Percentiles rank a stretch among this genome's conserved stretches.
Conservation (phyloP, 2,888 invertebrate species). For the Escarpia spicata region DNA sequence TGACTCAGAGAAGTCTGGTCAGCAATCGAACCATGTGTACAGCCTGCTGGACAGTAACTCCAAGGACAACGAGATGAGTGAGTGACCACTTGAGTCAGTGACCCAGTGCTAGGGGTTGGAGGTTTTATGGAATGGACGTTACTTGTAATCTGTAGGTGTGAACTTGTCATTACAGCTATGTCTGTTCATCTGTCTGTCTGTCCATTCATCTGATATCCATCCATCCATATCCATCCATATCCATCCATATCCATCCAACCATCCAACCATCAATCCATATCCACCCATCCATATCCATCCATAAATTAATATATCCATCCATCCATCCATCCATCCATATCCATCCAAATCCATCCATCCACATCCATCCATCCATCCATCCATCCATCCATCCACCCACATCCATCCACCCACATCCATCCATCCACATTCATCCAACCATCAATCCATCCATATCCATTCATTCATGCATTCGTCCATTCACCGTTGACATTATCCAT, state of each 20-base stretch:
- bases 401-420: no score
- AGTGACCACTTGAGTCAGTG: not conserved
- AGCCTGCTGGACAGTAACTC: constrained; percentile 13
- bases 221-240: no score
- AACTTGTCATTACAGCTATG: not conserved
- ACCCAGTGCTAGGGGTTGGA: not conserved
- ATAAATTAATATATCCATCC: no score
- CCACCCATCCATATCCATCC: no score
- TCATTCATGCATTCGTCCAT: not conserved
- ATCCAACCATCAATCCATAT: no score
- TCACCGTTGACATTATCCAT: no score
- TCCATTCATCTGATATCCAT: not conserved
- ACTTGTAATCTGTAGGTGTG: not conserved
- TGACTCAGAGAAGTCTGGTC: constrained; percentile 38
- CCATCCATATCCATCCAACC: no score
- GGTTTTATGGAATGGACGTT: not conserved
- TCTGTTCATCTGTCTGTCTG: not conserved
- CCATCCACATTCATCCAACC: no score
- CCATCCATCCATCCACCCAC: no score
- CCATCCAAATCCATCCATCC: no score
- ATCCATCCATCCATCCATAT: not conserved
- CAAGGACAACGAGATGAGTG: not conserved
- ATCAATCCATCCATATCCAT: not conserved
- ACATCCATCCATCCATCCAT: no score
- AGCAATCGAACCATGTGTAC: not conserved